Evolutionary conservation across 2,113 vertebrate species (phyloP), one percentile per base, ranked within the genome.

Genomic region (Bufo gargarizans): DNA sequence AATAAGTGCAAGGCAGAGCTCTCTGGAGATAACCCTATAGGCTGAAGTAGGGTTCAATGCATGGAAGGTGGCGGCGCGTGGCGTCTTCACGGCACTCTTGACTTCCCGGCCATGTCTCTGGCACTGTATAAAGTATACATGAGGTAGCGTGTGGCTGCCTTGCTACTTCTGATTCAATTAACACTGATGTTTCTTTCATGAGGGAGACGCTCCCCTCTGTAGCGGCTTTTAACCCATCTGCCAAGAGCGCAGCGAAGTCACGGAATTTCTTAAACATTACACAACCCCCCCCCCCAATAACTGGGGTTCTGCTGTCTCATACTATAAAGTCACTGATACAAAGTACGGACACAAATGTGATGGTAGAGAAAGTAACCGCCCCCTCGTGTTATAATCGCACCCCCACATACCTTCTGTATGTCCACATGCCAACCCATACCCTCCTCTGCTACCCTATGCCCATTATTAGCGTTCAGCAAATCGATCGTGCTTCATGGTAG

Each of bases 111-210:
- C 16, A 43, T 76, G 13, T 77, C 16, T 72, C 79, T 22, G 1
- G 0, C 84, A 4, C 58, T 0, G 56, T 82, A 94, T 92, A 89
- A 91, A 94, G 92, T 85, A 93, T 90, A 90, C n/a, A 93, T 90
- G 87, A 93, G 89, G 90, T 92, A 13, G 88, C 71, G 76, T 93
- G 93, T 17, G 16, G 72, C 92, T 90, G 90, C 91, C 0, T 82
- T 90, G 91, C 77, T 90, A 88, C 9, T 82, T 82, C 80, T 71
- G 89, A 80, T 88, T 89, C 49, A 22, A 92, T 93, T 91, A 92
- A 78, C 86, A 14, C 88, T 92, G 91, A 94, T 93, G 92, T 93
- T 94, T 95, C 92, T 94, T 94, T 94, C 93, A 92, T 93, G 93
- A 94, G 91, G 4, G 0, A 89, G 82, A 91, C 79, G 89, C 77